phyloP scores from a whole-genome alignment of 2,113 vertebrate genomes.

The Tricholaema leucomelas region DNA sequence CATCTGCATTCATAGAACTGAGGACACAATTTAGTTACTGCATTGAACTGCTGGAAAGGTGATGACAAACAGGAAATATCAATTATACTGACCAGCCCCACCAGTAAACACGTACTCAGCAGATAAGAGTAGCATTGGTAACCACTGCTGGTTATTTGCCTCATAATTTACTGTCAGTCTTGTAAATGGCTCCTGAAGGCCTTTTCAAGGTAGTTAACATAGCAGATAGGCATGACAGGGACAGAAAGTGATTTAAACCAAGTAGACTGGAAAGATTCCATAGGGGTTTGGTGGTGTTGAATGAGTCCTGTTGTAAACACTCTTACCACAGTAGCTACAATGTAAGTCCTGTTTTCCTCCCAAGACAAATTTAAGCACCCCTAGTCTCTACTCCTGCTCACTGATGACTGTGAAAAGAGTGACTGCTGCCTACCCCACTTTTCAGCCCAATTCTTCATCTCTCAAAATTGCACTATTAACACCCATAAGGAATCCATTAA shows the following conservation, averaged over 20 bases:
- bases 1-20: not conserved
- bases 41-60: not conserved
- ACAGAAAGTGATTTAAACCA: not conserved
- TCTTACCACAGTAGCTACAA: not conserved
- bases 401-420: not conserved
- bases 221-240: not conserved
- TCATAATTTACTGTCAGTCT: not conserved
- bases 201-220: not conserved
- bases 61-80: not conserved
- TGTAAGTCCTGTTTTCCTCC: not conserved
- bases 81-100: not conserved
- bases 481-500: conserved; percentile 71
- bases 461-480: conserved; percentile 29
- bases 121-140: not conserved
- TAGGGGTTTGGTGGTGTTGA: not conserved
- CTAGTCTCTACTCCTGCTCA: not conserved
- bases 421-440: not conserved
- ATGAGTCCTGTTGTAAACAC: not conserved
- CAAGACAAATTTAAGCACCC: not conserved
- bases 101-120: not conserved
- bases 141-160: not conserved
- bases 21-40: not conserved
- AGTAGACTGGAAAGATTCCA: not conserved
- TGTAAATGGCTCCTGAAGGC: not conserved
- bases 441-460: conserved; percentile 20